phyloP scores from a whole-genome alignment of 2,888 invertebrate species.

The Tenthredo mesomela region DNA sequence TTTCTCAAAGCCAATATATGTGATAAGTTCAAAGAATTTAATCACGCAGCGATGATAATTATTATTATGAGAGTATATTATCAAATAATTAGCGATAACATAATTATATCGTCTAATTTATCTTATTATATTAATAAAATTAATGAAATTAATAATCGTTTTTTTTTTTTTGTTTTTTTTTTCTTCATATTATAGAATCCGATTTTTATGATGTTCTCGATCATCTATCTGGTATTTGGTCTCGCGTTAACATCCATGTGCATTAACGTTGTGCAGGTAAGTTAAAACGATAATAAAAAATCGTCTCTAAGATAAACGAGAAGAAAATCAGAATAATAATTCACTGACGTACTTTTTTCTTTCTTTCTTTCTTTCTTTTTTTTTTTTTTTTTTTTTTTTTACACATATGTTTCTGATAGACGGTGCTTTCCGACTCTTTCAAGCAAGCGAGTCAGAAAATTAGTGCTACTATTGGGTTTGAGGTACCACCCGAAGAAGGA shows the following conservation, averaged over 20 bases:
- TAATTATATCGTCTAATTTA: background rate
- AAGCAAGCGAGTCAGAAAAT: conserved; percentile 91
- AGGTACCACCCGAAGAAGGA: conserved; percentile 85
- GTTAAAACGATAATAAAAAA: conserved; percentile 71
- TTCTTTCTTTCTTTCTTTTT: background rate
- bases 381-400: background rate
- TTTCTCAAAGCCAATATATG: background rate
- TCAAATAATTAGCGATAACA: too few relatives aligned
- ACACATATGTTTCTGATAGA: conserved; percentile 71
- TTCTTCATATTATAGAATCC: conserved; percentile 83
- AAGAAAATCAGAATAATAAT: background rate
- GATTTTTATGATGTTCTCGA: conserved; percentile 93
- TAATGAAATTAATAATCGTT: conserved; percentile 42
- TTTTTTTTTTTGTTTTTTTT: conserved; percentile 52
- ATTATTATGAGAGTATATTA: background rate
- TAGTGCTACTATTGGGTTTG: conserved; percentile 90
- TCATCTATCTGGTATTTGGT: conserved; percentile 96
- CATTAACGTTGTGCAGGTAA: conserved; percentile 96
- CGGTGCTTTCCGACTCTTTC: conserved; percentile 87
- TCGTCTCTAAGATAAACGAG: background rate
- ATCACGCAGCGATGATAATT: background rate
- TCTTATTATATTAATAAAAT: background rate
- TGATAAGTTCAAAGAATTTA: background rate
- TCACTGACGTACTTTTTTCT: background rate
- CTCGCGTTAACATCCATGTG: conserved; percentile 98